Evolutionary conservation across 2,797 vertebrate genomes (phyloP).

Genomic region (Parambassis ranga): DNA sequence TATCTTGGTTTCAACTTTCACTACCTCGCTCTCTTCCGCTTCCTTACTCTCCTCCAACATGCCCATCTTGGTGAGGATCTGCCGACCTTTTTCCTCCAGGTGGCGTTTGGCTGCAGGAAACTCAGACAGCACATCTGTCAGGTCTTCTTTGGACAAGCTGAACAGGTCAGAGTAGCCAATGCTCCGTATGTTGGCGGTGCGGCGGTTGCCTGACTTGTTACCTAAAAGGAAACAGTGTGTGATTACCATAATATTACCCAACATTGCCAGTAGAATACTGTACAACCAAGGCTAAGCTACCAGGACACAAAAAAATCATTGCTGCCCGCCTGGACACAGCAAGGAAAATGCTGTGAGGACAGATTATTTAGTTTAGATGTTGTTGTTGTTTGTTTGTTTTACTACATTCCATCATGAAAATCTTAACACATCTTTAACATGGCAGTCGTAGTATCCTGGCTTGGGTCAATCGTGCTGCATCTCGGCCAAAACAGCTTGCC

Average conservation of each 20-base stretch:
- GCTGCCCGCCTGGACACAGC: too few relatives aligned
- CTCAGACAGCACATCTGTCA: constrained; percentile 85
- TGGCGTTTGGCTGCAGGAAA: constrained; percentile 86
- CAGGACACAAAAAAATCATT: too few relatives aligned
- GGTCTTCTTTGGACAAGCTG: constrained; percentile 92
- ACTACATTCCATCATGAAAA: too few relatives aligned
- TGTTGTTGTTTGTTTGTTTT: too few relatives aligned
- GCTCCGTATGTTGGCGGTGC: constrained; percentile 93
- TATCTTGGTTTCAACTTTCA: constrained; percentile 79
- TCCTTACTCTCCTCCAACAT: constrained; percentile 79
- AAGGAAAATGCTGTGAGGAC: too few relatives aligned
- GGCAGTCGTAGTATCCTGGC: too few relatives aligned
- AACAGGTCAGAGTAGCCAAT: constrained; percentile 93
- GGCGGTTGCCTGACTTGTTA: constrained; percentile 90
- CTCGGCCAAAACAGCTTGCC: too few relatives aligned
- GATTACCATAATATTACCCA: not conserved
- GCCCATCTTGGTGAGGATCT: constrained; percentile 91
- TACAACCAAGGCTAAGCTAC: too few relatives aligned
- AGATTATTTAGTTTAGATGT: too few relatives aligned
- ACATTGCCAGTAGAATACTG: too few relatives aligned
- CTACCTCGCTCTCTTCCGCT: constrained; percentile 48
- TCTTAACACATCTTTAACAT: too few relatives aligned
- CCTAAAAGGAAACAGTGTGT: constrained; percentile 69
- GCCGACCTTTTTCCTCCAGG: constrained; percentile 90
- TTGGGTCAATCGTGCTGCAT: too few relatives aligned